Evolutionary conservation across 2,113 vertebrate genomes (phyloP).

Genomic region (Galbula dea): DNA sequence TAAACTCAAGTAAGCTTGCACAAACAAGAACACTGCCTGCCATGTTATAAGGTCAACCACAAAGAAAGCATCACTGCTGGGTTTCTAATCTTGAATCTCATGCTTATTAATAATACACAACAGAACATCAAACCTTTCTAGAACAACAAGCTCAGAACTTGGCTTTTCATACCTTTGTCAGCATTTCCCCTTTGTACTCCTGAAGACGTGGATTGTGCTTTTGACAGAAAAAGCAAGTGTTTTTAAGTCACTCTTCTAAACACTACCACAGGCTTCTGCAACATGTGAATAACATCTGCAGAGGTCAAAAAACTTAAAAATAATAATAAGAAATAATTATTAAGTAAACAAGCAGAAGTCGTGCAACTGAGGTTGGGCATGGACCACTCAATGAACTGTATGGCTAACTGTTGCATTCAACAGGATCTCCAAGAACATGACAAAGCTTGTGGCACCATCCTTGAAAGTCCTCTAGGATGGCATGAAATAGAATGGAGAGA

Average conservation of each 20-base stretch:
- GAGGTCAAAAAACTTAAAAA: background rate
- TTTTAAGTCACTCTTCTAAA: constrained; percentile 18
- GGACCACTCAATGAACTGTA: background rate
- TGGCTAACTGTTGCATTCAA: background rate
- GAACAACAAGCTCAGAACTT: constrained; percentile 34
- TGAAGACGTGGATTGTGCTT: background rate
- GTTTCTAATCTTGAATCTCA: constrained; percentile 12
- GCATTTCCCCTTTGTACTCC: constrained; percentile 13
- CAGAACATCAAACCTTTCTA: constrained; percentile 28
- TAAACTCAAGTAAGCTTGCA: background rate
- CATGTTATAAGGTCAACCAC: background rate
- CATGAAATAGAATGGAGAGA: background rate
- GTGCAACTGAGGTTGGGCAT: background rate
- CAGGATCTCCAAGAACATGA: background rate
- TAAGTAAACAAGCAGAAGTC: background rate
- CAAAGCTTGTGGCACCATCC: background rate
- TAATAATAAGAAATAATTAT: background rate
- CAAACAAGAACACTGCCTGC: background rate
- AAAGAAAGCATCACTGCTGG: constrained; percentile 29
- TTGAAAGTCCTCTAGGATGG: background rate
- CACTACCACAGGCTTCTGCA: background rate
- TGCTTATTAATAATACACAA: constrained; percentile 54
- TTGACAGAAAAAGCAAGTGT: background rate
- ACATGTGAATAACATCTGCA: background rate
- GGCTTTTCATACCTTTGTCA: constrained; percentile 33